A percentile compares a stretch with the other conserved stretches of the same genome.
Conservation (phyloP, 2,888 invertebrate genomes). For the Eudasyphora cyanicolor region DNA sequence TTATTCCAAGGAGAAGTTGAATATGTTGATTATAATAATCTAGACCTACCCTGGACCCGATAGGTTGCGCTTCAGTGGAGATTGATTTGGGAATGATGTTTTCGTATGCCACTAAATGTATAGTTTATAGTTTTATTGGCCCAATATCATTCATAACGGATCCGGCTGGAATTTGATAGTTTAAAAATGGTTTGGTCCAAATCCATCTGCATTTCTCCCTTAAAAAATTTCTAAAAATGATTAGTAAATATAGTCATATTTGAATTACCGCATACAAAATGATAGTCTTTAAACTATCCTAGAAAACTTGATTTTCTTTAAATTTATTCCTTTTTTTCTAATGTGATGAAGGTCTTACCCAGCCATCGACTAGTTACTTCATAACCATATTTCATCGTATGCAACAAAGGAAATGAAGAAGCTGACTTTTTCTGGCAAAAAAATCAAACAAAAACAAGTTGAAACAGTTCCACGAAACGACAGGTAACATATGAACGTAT, state of each 20-base stretch:
- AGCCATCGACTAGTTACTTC: not conserved
- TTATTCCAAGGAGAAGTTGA: too few species aligned
- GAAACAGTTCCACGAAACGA: not conserved
- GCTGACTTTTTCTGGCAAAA: not conserved
- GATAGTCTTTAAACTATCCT: not conserved
- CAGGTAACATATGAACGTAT: constrained; percentile 14
- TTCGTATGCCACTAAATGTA: too few species aligned
- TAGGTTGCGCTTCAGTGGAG: too few species aligned
- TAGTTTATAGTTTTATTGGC: too few species aligned
- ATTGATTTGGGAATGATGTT: too few species aligned
- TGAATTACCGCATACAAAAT: not conserved
- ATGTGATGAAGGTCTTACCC: not conserved
- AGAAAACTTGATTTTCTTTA: not conserved
- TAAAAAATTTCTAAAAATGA: too few species aligned
- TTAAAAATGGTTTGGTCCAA: too few species aligned
- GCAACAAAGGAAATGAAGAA: not conserved
- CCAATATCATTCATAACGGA: too few species aligned
- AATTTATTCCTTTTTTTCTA: not conserved
- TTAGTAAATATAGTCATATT: not conserved
- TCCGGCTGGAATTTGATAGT: too few species aligned
- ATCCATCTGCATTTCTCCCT: too few species aligned
- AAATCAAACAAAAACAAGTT: not conserved
- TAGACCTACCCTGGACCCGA: too few species aligned
- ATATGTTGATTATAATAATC: too few species aligned
- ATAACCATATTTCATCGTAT: not conserved